A percentile compares a stretch with the other conserved stretches of the same genome.
Conservation (phyloP, 2,113 vertebrate genomes). For the Tympanuchus pallidicinctus region DNA sequence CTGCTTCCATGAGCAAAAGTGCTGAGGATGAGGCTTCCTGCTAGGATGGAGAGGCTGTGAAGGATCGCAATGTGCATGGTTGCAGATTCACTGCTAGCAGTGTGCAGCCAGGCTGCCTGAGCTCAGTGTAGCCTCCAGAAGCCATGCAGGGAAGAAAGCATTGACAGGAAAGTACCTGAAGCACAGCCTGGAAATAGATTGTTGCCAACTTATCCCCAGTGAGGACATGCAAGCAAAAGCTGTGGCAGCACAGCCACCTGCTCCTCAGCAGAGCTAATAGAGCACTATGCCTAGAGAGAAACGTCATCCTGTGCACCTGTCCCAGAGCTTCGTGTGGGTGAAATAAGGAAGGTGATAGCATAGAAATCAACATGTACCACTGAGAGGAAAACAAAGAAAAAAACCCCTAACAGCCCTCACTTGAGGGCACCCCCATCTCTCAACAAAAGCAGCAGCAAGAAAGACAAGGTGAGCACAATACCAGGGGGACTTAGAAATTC, state of each 20-base stretch:
- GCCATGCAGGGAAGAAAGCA: slow-evolving; percentile 46
- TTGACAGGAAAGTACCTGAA: neutral
- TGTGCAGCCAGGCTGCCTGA: neutral
- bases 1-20: neutral
- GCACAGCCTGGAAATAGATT: neutral
- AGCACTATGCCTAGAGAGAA: neutral
- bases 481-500: accelerated
- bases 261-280: neutral
- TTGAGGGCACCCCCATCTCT: neutral
- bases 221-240: neutral
- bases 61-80: neutral
- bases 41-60: neutral
- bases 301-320: neutral
- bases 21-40: neutral
- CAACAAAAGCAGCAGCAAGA: neutral
- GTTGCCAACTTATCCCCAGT: neutral
- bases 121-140: neutral
- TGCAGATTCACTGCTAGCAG: neutral
- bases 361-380: neutral
- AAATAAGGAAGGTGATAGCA: neutral
- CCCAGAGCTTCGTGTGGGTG: neutral
- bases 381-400: neutral
- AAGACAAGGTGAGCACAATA: neutral
- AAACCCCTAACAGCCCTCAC: neutral
- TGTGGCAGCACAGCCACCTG: neutral